Base-by-base conservation (phyloP, 2,888 invertebrate species). In the Globia sparganii region DNA sequence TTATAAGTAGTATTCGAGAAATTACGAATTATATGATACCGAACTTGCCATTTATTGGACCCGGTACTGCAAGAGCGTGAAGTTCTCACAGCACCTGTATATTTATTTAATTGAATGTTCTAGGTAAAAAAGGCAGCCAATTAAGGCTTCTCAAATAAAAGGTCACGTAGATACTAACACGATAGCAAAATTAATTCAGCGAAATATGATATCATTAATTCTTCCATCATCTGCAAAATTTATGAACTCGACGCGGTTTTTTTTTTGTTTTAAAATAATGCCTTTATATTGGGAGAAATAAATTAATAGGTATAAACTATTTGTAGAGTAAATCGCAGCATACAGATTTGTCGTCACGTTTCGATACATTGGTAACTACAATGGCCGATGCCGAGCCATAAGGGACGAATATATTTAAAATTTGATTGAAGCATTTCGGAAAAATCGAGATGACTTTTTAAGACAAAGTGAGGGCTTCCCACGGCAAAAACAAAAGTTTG, bases 171-270 rank as follows among this genome's bases (percentile, higher is more conserved):
- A n/a, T 76, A 69, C 1, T 40, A 37, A 69, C 9, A 28, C 2
- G 9, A 78, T 43, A 3, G 4, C 28, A 46, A 46, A 46, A 59
- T 43, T 18, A 43, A 40, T 21, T 61, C 43, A 37, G 21, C 18
- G 13, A 56, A 76, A 25, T 62, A 64, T 64, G 21, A 31, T 49
- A 58, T 18, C 31, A 69, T 76, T 64, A 62, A 69, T 65, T 40
- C 15, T 70, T 59, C 15, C 15, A 25, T 8, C 77, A 70, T 77
- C 77, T 59, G 13, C 25, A 49, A 66, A 46, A 68, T 59, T 2
- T 49, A 61, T 74, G 37, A 28, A 61, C 15, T 28, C 2, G n/a
- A 6, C 28, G 13, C 37, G n/a, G n/a, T n/a, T 21, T 34, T 43
- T 43, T 31, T 43, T 74, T 46, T 74, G 8, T 9, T 18, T 34